phyloP scores from a whole-genome alignment of 2,113 vertebrate genomes.

The Nibea albiflora region DNA sequence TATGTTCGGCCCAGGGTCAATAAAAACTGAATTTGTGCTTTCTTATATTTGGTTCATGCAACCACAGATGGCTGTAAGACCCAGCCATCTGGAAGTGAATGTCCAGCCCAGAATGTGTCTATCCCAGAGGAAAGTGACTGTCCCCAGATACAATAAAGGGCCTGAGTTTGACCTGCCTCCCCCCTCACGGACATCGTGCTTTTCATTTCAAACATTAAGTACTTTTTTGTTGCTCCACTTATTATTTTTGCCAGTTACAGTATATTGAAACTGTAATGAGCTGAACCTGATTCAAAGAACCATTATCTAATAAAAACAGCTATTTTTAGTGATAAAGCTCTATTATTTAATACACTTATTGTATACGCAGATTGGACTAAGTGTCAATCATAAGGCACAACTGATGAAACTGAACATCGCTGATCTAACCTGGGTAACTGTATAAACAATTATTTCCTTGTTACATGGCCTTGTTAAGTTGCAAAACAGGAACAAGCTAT shows the following conservation, averaged over 20 bases:
- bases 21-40: constrained; percentile 57
- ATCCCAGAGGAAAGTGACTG: constrained; percentile 57
- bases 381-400: background rate
- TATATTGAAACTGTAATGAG: background rate
- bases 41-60: constrained; percentile 50
- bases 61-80: constrained; percentile 72
- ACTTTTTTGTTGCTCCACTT: background rate
- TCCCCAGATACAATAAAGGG: constrained; percentile 42
- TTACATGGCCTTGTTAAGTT: too few relatives aligned
- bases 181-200: background rate
- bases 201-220: background rate
- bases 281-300: background rate
- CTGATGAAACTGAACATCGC: background rate
- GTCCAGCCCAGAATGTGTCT: constrained; percentile 60
- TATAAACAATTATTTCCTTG: too few relatives aligned
- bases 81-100: constrained; percentile 69
- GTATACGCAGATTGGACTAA: background rate
- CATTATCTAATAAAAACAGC: too few relatives aligned
- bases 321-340: too few relatives aligned
- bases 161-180: constrained; percentile 23
- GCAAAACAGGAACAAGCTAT: too few relatives aligned
- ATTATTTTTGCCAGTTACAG: background rate
- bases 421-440: too few relatives aligned
- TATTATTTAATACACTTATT: background rate
- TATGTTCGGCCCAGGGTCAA: constrained; percentile 43